A percentile compares a stretch with the other conserved stretches of the same genome.
Conservation (phyloP, 2,113 vertebrate species). For the Physeter macrocephalus region DNA sequence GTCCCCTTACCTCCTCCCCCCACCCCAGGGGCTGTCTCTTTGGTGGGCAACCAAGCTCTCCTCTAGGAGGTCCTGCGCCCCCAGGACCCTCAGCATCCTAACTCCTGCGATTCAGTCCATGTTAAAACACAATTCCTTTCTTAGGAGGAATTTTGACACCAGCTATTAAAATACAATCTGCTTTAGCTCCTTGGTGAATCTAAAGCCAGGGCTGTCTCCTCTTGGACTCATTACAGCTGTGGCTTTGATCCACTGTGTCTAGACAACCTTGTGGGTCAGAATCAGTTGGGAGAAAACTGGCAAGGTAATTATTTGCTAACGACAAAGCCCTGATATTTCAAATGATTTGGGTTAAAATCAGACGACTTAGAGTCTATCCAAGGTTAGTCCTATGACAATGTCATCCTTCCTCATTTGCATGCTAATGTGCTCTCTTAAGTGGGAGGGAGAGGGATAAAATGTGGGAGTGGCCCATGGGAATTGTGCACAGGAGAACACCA, state of each 20-base stretch:
- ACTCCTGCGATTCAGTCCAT: not conserved
- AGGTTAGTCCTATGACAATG: not conserved
- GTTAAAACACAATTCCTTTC: not conserved
- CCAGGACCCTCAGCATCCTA: no score
- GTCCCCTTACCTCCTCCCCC: not conserved
- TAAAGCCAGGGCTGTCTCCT: not conserved
- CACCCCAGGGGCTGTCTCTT: not conserved
- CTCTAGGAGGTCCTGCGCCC: no score
- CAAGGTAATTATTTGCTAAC: slow-evolving; percentile 1
- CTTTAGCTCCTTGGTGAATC: not conserved
- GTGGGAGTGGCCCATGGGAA: not conserved
- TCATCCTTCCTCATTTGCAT: not conserved
- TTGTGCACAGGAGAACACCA: rapidly evolving
- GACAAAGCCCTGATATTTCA: not conserved
- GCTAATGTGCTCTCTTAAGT: not conserved
- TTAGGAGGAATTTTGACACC: not conserved
- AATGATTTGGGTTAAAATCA: not conserved
- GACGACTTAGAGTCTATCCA: not conserved
- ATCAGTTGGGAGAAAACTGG: slow-evolving; percentile 9
- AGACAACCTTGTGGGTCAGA: slow-evolving; percentile 28
- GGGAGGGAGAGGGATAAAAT: not conserved
- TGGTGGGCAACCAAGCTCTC: not conserved
- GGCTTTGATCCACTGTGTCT: slow-evolving; percentile 40
- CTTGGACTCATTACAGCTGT: not conserved
- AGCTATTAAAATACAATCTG: not conserved